A percentile compares a stretch with the other conserved stretches of the same genome.
These are phyloP conservation scores for Acropternis orthonyx DNA, from an alignment of 2,797 vertebrate species.

Conservation along the genomic window DNA sequence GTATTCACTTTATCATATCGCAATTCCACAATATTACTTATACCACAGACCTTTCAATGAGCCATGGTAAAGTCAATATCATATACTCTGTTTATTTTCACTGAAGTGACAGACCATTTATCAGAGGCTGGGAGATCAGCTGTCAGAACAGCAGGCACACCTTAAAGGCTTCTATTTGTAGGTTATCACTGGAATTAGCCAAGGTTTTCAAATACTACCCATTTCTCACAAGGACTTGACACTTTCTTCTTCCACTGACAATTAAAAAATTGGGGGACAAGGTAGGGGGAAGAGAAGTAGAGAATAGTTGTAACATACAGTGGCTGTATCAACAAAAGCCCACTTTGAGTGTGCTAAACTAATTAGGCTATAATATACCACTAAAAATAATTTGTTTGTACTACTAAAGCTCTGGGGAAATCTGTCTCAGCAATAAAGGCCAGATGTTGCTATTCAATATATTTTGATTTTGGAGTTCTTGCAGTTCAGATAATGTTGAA, in stretches of 20 bases:
- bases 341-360: neutral
- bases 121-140: neutral
- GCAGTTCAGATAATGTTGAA: constrained; percentile 28
- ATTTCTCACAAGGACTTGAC: neutral
- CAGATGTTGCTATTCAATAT: constrained; percentile 39
- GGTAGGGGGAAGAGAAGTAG: neutral
- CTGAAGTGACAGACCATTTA: neutral
- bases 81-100: neutral
- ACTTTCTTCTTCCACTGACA: neutral
- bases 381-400: constrained; percentile 60
- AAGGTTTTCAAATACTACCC: neutral
- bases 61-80: neutral
- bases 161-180: neutral
- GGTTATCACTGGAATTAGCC: neutral
- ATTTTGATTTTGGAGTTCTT: constrained; percentile 10
- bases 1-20: neutral
- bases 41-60: neutral
- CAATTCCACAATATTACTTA: neutral
- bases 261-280: neutral
- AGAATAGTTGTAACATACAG: neutral
- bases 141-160: neutral
- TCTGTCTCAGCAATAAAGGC: constrained; percentile 28
- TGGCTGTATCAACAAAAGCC: neutral
- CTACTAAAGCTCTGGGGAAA: constrained; percentile 9
- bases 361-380: neutral